phyloP scores from a whole-genome alignment of 2,888 invertebrate genomes.

The Willowsia nigromaculata region DNA sequence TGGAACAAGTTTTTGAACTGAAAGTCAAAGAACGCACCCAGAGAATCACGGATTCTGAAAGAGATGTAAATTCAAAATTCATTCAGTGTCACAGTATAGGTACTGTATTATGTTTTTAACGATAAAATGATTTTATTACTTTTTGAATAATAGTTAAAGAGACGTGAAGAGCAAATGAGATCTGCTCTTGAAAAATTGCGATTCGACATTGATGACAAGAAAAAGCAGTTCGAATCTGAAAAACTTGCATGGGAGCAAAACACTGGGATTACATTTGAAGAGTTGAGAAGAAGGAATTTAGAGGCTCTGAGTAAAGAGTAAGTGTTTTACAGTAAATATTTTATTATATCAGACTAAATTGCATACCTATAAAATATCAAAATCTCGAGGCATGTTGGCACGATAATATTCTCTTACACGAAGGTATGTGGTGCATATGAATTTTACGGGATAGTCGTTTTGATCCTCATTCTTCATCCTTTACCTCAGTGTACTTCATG shows the following conservation, averaged over 20 bases:
- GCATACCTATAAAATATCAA: slow-evolving; percentile 44
- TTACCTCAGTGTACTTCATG: slow-evolving; percentile 53
- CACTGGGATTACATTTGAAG: slow-evolving; percentile 93
- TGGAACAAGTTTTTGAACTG: slow-evolving; percentile 99
- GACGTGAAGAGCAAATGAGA: slow-evolving; percentile 92
- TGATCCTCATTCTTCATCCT: slow-evolving; percentile 56
- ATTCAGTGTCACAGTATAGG: neutral
- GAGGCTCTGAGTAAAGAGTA: slow-evolving; percentile 94
- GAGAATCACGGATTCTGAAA: slow-evolving; percentile 96
- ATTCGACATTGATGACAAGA: slow-evolving; percentile 93
- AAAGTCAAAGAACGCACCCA: slow-evolving; percentile 98
- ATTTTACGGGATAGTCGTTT: slow-evolving; percentile 60
- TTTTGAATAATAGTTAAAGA: slow-evolving; percentile 84
- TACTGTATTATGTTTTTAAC: neutral
- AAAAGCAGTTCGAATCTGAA: slow-evolving; percentile 91
- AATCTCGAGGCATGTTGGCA: slow-evolving; percentile 70
- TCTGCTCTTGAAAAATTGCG: slow-evolving; percentile 92
- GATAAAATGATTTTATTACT: neutral
- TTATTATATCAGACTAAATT: neutral
- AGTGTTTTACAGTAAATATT: slow-evolving; percentile 80
- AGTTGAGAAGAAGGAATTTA: slow-evolving; percentile 91
- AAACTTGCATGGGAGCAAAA: slow-evolving; percentile 93
- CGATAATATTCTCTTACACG: slow-evolving; percentile 58
- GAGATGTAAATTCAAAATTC: slow-evolving; percentile 84
- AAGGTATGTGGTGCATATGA: slow-evolving; percentile 69